Conservation (phyloP, 2,113 vertebrate species). For the Mustelus asterias region DNA sequence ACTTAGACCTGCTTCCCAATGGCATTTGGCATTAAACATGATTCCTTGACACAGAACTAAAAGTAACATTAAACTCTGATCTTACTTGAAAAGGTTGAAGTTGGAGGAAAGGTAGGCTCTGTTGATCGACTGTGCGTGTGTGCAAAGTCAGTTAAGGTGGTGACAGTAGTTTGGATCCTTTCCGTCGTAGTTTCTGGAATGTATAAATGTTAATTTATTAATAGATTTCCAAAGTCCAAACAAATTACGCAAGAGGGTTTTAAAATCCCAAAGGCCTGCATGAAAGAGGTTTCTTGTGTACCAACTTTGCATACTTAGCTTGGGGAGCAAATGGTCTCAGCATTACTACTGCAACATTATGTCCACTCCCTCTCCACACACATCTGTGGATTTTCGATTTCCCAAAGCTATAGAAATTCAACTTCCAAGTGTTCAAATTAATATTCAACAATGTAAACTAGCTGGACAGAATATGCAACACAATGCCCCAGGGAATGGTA, state of each 20-base stretch:
- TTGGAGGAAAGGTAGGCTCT: background rate
- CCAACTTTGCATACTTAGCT: background rate
- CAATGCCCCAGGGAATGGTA: background rate
- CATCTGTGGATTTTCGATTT: background rate
- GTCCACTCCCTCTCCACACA: background rate
- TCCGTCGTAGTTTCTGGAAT: background rate
- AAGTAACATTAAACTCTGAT: background rate
- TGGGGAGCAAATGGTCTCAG: background rate
- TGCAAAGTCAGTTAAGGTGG: background rate
- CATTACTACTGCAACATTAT: background rate
- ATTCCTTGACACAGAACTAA: background rate
- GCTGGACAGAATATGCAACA: background rate
- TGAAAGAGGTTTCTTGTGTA: background rate
- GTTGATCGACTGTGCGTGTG: background rate
- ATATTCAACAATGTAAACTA: background rate
- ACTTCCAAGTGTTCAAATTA: background rate
- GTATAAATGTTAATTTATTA: background rate
- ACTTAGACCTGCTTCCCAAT: background rate
- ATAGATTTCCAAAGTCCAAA: background rate
- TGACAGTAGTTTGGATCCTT: background rate
- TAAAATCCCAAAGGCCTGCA: background rate
- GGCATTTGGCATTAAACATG: background rate
- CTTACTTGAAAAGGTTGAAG: background rate
- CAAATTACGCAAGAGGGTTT: background rate
- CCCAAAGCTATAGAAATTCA: background rate